These are phyloP conservation scores for Caenorhabditis plicata DNA, from an alignment of 2,888 invertebrate species.

Conservation along the genomic window DNA sequence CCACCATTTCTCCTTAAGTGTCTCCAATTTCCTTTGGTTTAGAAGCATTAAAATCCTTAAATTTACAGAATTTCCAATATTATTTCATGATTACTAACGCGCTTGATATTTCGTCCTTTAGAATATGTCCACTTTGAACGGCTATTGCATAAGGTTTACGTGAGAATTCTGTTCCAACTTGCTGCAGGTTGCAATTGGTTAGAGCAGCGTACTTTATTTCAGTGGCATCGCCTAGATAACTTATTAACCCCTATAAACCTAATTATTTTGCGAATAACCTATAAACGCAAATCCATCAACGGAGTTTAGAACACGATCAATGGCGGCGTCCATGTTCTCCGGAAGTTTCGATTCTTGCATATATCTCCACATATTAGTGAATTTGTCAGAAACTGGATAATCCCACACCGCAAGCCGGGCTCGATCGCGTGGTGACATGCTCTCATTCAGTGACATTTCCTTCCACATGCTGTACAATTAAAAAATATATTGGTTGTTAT, in stretches of 20 bases:
- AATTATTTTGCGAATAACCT: conserved; percentile 68
- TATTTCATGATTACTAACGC: conserved; percentile 30
- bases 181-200: conserved; percentile 84
- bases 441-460: conserved; percentile 93
- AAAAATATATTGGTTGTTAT: conserved; percentile 7
- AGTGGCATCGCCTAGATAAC: conserved; percentile 79
- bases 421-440: conserved; percentile 82
- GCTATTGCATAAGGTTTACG: conserved; percentile 95
- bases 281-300: conserved; percentile 84
- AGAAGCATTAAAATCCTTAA: conserved; percentile 83
- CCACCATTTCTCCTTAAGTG: conserved; percentile 96
- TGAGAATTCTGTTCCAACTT: conserved; percentile 92
- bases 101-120: conserved; percentile 55
- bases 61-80: neutral
- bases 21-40: conserved; percentile 88
- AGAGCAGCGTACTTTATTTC: conserved; percentile 81
- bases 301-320: conserved; percentile 73
- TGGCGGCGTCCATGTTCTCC: conserved; percentile 77
- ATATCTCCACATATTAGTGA: conserved; percentile 93
- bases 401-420: conserved; percentile 97
- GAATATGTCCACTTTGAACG: conserved; percentile 77
- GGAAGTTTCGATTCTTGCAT: conserved; percentile 78
- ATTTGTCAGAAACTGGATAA: conserved; percentile 96
- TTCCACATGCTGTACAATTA: conserved; percentile 96
- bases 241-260: neutral